Conservation (phyloP, 2,888 invertebrate species). For the Caenorhabditis plicata region DNA sequence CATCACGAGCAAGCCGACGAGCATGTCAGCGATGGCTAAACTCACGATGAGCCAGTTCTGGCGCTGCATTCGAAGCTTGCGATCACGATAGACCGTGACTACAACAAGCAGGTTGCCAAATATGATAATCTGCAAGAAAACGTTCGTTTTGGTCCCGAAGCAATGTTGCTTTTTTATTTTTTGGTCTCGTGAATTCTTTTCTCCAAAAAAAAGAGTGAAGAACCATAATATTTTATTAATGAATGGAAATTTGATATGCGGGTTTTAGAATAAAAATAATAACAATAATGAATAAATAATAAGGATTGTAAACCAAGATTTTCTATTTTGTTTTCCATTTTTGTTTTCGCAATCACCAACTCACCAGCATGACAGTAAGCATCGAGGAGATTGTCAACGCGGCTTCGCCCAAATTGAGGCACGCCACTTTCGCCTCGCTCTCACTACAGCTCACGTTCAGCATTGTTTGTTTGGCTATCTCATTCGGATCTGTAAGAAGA, state of each 20-base stretch:
- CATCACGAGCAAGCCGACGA: conserved; percentile 68
- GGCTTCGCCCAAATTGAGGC: conserved; percentile 47
- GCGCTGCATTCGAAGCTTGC: conserved; percentile 65
- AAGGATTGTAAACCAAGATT: no score
- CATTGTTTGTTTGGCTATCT: no score
- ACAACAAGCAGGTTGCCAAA: conserved; percentile 63
- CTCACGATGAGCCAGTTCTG: conserved; percentile 70
- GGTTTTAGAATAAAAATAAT: no score
- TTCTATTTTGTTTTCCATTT: neutral
- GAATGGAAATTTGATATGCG: no score
- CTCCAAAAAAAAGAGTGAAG: no score
- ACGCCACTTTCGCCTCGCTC: conserved; percentile 39
- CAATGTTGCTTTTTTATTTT: no score
- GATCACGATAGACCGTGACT: conserved; percentile 61
- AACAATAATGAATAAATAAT: no score
- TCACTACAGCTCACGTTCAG: conserved; percentile 32
- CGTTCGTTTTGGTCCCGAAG: no score
- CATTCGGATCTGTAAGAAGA: no score
- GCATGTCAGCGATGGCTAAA: conserved; percentile 65
- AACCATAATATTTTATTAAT: no score
- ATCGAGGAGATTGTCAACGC: conserved; percentile 60
- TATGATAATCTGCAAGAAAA: conserved; percentile 58
- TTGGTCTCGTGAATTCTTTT: no score
- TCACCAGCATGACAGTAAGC: conserved; percentile 62
- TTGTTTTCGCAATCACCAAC: conserved; percentile 20